These are phyloP conservation scores for Notolepis coatsorum DNA, from an alignment of 2,797 vertebrate genomes.

Conservation along the genomic window DNA sequence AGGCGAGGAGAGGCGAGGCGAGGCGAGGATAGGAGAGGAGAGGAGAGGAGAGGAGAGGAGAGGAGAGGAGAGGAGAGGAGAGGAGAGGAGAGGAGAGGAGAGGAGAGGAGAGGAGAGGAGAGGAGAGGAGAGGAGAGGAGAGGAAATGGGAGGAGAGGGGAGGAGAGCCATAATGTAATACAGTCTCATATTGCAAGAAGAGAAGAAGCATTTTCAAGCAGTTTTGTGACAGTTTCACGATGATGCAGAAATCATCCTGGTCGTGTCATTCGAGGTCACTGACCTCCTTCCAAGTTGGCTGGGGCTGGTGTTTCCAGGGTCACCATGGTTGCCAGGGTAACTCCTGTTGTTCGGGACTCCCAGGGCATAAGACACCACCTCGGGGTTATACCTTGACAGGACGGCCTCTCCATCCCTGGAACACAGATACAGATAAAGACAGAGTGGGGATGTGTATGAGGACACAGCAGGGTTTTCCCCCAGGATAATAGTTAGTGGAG, in stretches of 20 bases:
- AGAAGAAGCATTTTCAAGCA: neutral
- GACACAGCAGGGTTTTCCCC: too few relatives aligned
- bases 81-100: neutral
- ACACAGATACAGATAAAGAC: constrained; percentile 18
- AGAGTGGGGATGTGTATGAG: neutral
- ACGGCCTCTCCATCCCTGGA: constrained; percentile 78
- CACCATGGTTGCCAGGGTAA: constrained; percentile 11
- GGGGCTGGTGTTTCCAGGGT: constrained; percentile 11
- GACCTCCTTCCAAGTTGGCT: constrained; percentile 65
- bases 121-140: constrained; percentile 47
- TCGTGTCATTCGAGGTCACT: constrained; percentile 17
- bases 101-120: neutral
- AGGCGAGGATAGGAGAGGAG: neutral
- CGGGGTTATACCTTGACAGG: constrained; percentile 78
- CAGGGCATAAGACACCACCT: constrained; percentile 83
- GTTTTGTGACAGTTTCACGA: neutral
- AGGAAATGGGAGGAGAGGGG: neutral
- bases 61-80: neutral
- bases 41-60: neutral
- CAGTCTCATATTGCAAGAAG: too few relatives aligned
- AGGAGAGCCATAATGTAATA: too few relatives aligned
- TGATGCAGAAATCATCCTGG: neutral
- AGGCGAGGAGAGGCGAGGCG: constrained; percentile 55
- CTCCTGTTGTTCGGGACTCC: constrained; percentile 44
- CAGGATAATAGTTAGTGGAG: too few relatives aligned